Base-by-base conservation (phyloP, 2,888 invertebrate genomes). In the Mallateleia sp. region DNA sequence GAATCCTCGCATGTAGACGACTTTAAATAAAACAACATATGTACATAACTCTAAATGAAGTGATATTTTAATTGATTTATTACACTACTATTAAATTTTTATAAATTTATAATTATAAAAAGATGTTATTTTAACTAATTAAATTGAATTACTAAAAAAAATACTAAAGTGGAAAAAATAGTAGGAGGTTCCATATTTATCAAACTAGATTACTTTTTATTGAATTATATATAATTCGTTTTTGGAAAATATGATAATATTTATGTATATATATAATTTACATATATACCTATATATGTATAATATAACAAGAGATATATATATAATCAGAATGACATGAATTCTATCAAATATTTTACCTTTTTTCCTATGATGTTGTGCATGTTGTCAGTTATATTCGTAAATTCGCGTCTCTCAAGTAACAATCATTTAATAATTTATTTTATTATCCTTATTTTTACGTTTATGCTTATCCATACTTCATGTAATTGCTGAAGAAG, bases 181-280 rank as follows among this genome's bases (percentile, higher is more conserved):
- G 69, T 20, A 85, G 80, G 71, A 81, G 80, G 85, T 81, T 85
- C 75, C 85, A 71, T 77, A 85, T 71, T 81, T 85, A 85, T 85
- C 85, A 85, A 85, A 85, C 85, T 81, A 85, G 77, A 89, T 89
- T 85, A 88, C 84, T 87, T 91, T 91, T 92, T 93, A 93, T 94
- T 92, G 92, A 93, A 94, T 94, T 93, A 94, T 94, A 92, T 93
- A 93, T 94, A 93, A 94, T 94, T 94, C 93, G 92, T 93, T 93
- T 93, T 93, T 94, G 93, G 93, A 94, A 94, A 94, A 94, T 94
- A 94, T 94, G 92, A 93, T 93, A 93, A 92, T 90, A 90, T 89
- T 89, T 90, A 81, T 81, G 60, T 83, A 83, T 83, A 80, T 82
- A 77, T 85, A 81, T 81, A 81, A 80, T 85, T 81, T 85, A 85